Evolutionary conservation across 2,888 invertebrate genomes (phyloP).

Genomic region (Seira musarum): DNA sequence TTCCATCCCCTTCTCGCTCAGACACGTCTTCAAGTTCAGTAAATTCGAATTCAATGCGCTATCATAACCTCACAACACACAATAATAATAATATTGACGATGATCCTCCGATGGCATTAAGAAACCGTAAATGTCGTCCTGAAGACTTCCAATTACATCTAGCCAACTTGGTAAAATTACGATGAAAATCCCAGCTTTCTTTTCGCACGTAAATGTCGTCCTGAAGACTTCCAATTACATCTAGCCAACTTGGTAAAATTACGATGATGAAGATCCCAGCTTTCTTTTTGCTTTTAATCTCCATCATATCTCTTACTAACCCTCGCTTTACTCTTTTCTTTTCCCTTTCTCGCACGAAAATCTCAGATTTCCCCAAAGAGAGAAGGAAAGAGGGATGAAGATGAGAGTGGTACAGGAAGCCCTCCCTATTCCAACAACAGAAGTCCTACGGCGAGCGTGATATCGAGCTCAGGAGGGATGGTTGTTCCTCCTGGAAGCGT

Average conservation of each 20-base stretch:
- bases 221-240: conserved; percentile 18
- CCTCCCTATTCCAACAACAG: not conserved
- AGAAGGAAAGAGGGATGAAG: conserved; percentile 33
- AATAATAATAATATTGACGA: conserved; percentile 41
- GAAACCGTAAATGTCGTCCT: conserved; percentile 29
- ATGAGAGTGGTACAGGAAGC: conserved; percentile 18
- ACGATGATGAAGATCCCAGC: not conserved
- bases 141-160: conserved; percentile 22
- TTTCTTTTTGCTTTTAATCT: not conserved
- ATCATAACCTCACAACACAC: conserved; percentile 28
- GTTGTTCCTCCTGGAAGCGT: not conserved
- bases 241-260: conserved; percentile 11
- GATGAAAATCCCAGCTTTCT: not conserved
- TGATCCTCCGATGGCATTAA: not conserved
- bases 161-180: conserved; percentile 14
- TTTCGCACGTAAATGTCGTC: conserved; percentile 15
- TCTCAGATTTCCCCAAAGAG: conserved; percentile 42
- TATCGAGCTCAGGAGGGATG: conserved; percentile 8
- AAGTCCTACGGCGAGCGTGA: not conserved
- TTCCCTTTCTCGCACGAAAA: not conserved
- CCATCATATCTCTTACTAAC: not conserved
- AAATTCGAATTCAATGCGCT: conserved; percentile 33
- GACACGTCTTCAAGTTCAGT: conserved; percentile 30
- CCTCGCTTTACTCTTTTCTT: not conserved
- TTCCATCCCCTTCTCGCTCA: conserved; percentile 38